These are phyloP conservation scores for Drosophila colorata DNA, from an alignment of 2,888 invertebrate species.

Conservation along the genomic window DNA sequence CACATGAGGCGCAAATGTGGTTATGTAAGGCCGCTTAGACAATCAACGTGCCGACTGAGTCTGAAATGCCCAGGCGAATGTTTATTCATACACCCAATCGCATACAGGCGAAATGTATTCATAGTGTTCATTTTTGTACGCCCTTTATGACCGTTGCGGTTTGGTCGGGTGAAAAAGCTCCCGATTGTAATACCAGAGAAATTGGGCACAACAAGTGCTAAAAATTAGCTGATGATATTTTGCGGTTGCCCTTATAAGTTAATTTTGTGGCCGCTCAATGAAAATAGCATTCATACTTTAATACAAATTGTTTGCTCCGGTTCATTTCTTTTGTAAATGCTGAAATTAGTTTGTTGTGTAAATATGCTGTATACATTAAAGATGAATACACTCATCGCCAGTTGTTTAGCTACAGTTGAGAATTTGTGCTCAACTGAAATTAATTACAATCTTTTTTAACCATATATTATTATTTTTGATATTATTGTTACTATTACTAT, in stretches of 20 bases:
- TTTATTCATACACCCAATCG: constrained; percentile 60
- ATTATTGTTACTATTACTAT: neutral
- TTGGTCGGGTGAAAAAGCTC: neutral
- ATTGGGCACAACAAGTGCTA: constrained; percentile 64
- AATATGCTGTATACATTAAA: constrained; percentile 13
- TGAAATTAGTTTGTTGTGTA: constrained; percentile 49
- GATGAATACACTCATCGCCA: constrained; percentile 1
- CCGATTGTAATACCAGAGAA: constrained; percentile 38
- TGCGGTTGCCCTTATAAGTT: constrained; percentile 61
- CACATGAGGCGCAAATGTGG: constrained; percentile 61
- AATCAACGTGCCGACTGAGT: constrained; percentile 40
- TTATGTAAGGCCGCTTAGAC: constrained; percentile 66
- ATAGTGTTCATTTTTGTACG: constrained; percentile 26
- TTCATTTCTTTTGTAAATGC: constrained; percentile 39
- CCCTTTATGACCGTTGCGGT: constrained; percentile 39
- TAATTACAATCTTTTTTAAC: no score
- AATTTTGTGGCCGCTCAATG: constrained; percentile 45
- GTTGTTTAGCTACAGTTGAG: neutral
- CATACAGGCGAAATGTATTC: constrained; percentile 15
- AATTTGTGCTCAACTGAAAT: no score
- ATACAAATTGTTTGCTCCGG: constrained; percentile 25
- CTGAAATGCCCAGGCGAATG: constrained; percentile 37
- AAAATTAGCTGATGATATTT: constrained; percentile 53
- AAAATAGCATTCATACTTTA: constrained; percentile 12
- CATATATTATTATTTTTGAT: neutral